phyloP scores from a whole-genome alignment of 1,140 invertebrate species.

The Aethina tumida region DNA sequence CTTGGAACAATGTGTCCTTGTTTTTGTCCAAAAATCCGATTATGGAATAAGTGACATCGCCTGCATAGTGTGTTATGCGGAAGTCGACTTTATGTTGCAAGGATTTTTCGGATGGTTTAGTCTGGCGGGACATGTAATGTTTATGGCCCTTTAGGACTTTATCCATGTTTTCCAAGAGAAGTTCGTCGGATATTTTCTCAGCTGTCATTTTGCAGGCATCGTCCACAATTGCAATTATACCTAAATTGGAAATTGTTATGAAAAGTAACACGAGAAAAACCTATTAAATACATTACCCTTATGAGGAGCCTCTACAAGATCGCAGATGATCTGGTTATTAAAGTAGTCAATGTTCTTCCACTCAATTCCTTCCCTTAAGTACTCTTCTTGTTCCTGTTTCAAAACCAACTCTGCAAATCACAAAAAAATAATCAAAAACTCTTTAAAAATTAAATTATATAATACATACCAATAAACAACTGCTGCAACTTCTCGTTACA shows the following conservation, averaged over 20 bases:
- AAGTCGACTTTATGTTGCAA: constrained; percentile 57
- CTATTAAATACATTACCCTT: constrained; percentile 41
- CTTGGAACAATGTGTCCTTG: constrained; percentile 90
- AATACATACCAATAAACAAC: constrained; percentile 77
- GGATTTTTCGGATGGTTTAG: constrained; percentile 71
- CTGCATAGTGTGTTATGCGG: constrained; percentile 70
- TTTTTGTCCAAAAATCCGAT: constrained; percentile 93
- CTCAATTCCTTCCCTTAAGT: constrained; percentile 81
- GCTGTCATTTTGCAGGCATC: constrained; percentile 86
- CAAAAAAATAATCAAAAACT: not conserved
- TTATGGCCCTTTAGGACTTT: constrained; percentile 76
- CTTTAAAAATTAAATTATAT: constrained; percentile 2
- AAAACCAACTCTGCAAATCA: constrained; percentile 70
- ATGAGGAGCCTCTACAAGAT: constrained; percentile 81
- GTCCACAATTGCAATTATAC: constrained; percentile 87
- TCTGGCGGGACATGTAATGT: constrained; percentile 82
- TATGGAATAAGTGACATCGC: constrained; percentile 89
- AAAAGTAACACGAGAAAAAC: not conserved
- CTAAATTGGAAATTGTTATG: constrained; percentile 7
- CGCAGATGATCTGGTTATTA: constrained; percentile 88
- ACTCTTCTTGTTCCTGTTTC: constrained; percentile 95
- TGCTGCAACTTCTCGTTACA: constrained; percentile 97
- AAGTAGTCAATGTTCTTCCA: constrained; percentile 89
- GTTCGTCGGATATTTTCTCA: constrained; percentile 84
- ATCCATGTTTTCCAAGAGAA: constrained; percentile 89